Evolutionary conservation across 2,888 invertebrate genomes (phyloP).

Genomic region (Epistrophella euchroma): DNA sequence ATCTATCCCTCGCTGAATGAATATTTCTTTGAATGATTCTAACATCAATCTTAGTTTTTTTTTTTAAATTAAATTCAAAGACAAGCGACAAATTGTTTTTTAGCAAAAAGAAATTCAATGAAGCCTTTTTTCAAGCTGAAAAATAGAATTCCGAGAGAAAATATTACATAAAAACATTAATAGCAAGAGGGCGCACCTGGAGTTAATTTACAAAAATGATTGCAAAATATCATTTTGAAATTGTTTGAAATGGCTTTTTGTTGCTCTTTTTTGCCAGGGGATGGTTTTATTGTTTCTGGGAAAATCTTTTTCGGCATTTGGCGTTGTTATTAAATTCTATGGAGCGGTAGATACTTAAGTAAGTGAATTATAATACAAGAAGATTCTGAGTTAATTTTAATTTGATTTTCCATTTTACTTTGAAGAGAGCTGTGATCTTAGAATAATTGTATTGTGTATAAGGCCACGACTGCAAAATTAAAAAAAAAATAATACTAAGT

Average conservation of each 20-base stretch:
- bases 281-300: background rate
- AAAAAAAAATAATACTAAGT: no score
- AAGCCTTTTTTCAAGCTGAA: slow-evolving; percentile 48
- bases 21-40: slow-evolving; percentile 39
- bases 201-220: slow-evolving; percentile 39
- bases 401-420: background rate
- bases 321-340: background rate
- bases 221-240: slow-evolving; percentile 1
- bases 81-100: slow-evolving; percentile 46
- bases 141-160: slow-evolving; percentile 56
- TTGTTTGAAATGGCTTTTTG: slow-evolving; percentile 12
- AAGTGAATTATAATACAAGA: background rate
- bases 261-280: background rate
- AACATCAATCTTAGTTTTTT: slow-evolving; percentile 62
- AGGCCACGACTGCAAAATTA: no score
- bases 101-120: slow-evolving; percentile 16
- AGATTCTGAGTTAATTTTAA: background rate
- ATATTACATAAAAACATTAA: background rate
- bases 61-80: slow-evolving; percentile 8
- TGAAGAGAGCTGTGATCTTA: no score
- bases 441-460: no score
- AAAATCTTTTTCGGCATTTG: background rate
- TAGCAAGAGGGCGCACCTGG: slow-evolving; percentile 48
- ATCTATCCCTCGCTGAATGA: background rate
- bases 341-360: background rate